These are phyloP conservation scores for Bradysia coprophila DNA, from an alignment of 1,140 invertebrate genomes.

Conservation along the genomic window DNA sequence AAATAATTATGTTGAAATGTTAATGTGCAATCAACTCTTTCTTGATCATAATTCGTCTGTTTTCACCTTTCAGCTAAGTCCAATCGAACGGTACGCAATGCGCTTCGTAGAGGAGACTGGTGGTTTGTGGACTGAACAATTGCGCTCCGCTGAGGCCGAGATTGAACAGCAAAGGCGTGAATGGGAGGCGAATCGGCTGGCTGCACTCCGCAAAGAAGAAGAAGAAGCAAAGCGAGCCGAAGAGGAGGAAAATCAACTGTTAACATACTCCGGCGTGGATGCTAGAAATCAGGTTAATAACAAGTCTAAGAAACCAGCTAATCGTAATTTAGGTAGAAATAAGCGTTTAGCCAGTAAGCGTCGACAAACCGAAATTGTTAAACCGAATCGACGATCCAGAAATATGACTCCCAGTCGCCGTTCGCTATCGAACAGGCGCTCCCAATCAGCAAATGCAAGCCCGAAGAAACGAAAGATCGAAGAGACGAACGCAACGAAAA, in stretches of 20 bases:
- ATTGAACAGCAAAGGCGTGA: constrained; percentile 82
- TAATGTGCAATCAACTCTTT: no score
- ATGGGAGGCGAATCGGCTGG: constrained; percentile 77
- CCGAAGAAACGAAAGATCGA: background rate
- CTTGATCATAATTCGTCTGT: no score
- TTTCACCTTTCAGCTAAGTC: constrained; percentile 47
- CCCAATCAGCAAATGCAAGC: background rate
- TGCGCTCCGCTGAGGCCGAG: constrained; percentile 75
- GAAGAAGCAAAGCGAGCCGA: constrained; percentile 51
- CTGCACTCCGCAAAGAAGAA: constrained; percentile 39
- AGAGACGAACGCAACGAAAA: background rate
- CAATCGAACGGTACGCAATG: constrained; percentile 88
- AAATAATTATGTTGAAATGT: background rate
- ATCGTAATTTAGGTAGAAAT: background rate
- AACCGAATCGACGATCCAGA: no score
- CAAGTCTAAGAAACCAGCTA: constrained; percentile 3
- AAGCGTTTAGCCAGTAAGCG: background rate
- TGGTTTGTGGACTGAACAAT: constrained; percentile 66
- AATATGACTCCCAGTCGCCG: background rate
- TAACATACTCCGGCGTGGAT: constrained; percentile 54
- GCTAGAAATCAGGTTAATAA: constrained; percentile 55
- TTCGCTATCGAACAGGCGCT: background rate
- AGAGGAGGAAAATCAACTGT: constrained; percentile 38
- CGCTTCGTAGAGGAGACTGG: constrained; percentile 75
- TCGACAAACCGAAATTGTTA: no score